phyloP scores from a whole-genome alignment of 1,140 invertebrate genomes.

The Drosophila sechellia region DNA sequence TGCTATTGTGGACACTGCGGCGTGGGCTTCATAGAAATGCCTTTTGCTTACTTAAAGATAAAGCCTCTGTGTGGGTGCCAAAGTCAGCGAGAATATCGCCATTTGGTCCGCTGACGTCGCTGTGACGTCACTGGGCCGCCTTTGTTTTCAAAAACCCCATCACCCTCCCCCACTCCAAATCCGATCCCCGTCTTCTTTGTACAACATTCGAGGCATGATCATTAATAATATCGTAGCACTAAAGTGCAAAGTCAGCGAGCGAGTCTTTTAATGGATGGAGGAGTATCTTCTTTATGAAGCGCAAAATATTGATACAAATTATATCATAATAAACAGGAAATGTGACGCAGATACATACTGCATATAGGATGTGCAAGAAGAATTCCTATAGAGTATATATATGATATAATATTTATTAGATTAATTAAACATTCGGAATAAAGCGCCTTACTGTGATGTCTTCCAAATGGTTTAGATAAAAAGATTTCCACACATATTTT shows the following conservation, averaged over 20 bases:
- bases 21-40: conserved; percentile 54
- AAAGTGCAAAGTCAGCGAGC: background rate
- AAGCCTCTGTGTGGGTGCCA: conserved; percentile 30
- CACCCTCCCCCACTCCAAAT: background rate
- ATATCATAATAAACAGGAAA: conserved; percentile 27
- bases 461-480: background rate
- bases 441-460: no score
- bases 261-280: background rate
- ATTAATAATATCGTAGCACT: conserved; percentile 66
- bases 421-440: background rate
- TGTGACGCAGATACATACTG: conserved; percentile 4
- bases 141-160: conserved; percentile 32
- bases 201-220: conserved; percentile 29
- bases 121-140: conserved; percentile 33
- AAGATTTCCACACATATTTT: background rate
- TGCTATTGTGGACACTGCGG: conserved; percentile 40
- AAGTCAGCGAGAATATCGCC: conserved; percentile 44
- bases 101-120: conserved; percentile 58
- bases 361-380: background rate
- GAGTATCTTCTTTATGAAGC: conserved; percentile 22
- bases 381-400: no score
- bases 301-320: conserved; percentile 30
- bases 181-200: background rate
- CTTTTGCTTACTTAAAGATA: conserved; percentile 49
- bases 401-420: background rate